Conservation (phyloP, 2,113 vertebrate genomes). For the Phylloscopus trochiloides region DNA sequence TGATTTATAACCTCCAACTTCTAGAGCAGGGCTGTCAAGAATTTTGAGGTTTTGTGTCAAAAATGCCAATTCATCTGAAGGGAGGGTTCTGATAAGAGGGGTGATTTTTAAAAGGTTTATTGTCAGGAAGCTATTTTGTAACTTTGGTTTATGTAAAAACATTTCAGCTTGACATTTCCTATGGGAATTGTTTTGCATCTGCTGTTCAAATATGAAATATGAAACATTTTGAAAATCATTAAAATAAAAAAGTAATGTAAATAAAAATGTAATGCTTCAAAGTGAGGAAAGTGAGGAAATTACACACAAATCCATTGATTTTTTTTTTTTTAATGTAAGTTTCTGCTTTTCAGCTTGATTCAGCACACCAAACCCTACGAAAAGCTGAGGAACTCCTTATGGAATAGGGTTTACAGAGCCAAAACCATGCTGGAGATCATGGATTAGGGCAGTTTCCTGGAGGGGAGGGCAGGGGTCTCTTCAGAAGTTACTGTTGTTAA, state of each 20-base stretch:
- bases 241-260: background rate
- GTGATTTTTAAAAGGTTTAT: background rate
- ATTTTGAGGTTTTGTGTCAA: background rate
- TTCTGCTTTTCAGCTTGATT: background rate
- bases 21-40: background rate
- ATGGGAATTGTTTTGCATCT: background rate
- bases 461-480: background rate
- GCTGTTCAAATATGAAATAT: background rate
- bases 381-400: background rate
- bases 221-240: background rate
- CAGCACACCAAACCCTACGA: background rate
- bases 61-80: background rate
- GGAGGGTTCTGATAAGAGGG: background rate
- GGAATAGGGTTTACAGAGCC: background rate
- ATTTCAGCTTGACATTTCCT: background rate
- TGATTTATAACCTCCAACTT: background rate
- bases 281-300: background rate
- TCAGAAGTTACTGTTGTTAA: background rate
- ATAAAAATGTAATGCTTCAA: background rate
- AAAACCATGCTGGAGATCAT: background rate
- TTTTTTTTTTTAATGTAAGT: background rate
- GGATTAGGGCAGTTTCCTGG: background rate
- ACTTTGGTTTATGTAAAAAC: background rate
- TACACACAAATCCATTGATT: background rate
- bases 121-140: background rate